Evolutionary conservation across 2,113 vertebrate species (phyloP).

Genomic region (Syrmaticus mikado): DNA sequence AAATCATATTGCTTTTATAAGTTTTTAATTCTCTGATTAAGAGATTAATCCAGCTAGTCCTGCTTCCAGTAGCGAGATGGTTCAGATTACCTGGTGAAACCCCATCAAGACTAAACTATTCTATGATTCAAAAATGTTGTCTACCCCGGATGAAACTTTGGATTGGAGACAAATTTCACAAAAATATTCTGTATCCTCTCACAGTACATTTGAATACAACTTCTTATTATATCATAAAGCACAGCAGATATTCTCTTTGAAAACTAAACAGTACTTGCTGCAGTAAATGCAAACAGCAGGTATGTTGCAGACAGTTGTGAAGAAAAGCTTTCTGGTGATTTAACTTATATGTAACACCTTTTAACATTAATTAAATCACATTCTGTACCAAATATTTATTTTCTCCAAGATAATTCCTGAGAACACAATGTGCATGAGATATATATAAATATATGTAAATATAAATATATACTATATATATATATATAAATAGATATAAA

Average conservation of each 20-base stretch:
- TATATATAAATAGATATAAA: no score
- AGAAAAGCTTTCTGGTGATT: not conserved
- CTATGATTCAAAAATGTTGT: not conserved
- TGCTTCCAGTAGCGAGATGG: not conserved
- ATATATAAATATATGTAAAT: not conserved
- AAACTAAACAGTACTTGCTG: not conserved
- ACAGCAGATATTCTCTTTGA: not conserved
- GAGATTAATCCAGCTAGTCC: not conserved
- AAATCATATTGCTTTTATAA: no score
- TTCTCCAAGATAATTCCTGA: not conserved
- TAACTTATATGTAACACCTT: not conserved
- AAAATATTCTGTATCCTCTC: not conserved
- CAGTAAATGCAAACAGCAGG: not conserved
- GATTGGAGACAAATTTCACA: not conserved
- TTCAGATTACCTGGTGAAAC: not conserved
- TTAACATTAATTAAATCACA: not conserved
- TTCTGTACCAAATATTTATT: not conserved
- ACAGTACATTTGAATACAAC: not conserved
- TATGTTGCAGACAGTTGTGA: not conserved
- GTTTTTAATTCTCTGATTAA: not conserved
- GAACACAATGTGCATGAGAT: not conserved
- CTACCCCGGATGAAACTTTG: not conserved
- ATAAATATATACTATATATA: not conserved
- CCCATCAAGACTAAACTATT: not conserved
- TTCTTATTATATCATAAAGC: not conserved